Percentiles rank a stretch among this genome's conserved stretches.
Conservation (phyloP, 1,140 invertebrate species). For the Hetaerina americana region DNA sequence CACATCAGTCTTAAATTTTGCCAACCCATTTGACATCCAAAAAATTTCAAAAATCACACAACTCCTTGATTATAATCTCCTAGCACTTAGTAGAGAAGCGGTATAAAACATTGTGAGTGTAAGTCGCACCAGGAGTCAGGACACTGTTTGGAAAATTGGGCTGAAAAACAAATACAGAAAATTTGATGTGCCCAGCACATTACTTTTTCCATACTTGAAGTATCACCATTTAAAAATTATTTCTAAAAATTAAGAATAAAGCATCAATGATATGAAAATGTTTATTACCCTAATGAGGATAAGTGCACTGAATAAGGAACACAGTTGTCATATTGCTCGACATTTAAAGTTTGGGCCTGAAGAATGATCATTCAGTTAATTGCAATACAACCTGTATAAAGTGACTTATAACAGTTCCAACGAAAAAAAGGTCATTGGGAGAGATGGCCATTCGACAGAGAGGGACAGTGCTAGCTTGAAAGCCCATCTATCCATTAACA, state of each 20-base stretch:
- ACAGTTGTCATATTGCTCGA: neutral
- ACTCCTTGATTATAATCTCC: neutral
- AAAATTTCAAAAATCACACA: too few relatives aligned
- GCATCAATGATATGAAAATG: neutral
- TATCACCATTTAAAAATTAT: too few relatives aligned
- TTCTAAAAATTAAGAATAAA: neutral
- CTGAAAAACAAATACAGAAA: conserved; percentile 30
- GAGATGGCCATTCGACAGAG: too few relatives aligned
- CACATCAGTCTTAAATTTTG: neutral
- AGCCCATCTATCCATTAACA: too few relatives aligned
- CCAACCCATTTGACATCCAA: too few relatives aligned
- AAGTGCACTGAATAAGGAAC: neutral
- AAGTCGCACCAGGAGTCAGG: conserved; percentile 55
- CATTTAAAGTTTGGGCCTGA: neutral
- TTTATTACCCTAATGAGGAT: neutral
- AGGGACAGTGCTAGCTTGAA: too few relatives aligned
- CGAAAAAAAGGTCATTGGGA: too few relatives aligned
- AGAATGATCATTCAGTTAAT: too few relatives aligned
- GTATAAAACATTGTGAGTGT: conserved; percentile 40
- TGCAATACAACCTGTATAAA: too few relatives aligned
- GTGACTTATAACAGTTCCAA: too few relatives aligned
- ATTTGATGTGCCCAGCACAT: too few relatives aligned
- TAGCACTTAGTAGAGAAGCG: conserved; percentile 24
- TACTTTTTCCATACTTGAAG: too few relatives aligned
- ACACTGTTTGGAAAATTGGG: conserved; percentile 58